Conservation (phyloP, 2,113 vertebrate species). For the Bos indicus region DNA sequence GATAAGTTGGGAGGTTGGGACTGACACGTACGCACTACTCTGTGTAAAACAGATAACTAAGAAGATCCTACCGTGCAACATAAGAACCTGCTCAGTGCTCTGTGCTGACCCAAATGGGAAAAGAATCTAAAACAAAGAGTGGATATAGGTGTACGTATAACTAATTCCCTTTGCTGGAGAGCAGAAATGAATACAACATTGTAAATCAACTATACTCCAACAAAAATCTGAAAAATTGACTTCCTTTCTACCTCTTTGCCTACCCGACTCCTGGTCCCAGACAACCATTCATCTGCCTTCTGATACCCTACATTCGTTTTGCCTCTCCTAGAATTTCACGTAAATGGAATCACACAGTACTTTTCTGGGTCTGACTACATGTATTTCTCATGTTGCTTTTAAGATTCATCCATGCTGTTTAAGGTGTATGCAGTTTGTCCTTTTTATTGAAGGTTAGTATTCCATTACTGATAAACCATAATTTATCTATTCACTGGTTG, state of each 20-base stretch:
- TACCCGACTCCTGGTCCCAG: background rate
- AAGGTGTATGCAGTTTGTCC: background rate
- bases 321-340: background rate
- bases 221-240: background rate
- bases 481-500: background rate
- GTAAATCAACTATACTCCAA: background rate
- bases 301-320: background rate
- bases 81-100: background rate
- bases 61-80: fast-evolving
- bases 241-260: background rate
- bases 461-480: background rate
- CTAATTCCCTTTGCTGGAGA: background rate
- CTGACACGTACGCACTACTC: fast-evolving
- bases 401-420: background rate
- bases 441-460: background rate
- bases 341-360: background rate
- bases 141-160: background rate
- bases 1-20: background rate
- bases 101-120: background rate
- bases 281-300: background rate
- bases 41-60: background rate
- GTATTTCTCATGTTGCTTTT: background rate
- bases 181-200: background rate
- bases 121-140: background rate
- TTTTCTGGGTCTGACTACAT: background rate